Evolutionary conservation across 1,140 invertebrate genomes (phyloP), one percentile per base, ranked within the genome.

Genomic region (Drosophila jambulina): DNA sequence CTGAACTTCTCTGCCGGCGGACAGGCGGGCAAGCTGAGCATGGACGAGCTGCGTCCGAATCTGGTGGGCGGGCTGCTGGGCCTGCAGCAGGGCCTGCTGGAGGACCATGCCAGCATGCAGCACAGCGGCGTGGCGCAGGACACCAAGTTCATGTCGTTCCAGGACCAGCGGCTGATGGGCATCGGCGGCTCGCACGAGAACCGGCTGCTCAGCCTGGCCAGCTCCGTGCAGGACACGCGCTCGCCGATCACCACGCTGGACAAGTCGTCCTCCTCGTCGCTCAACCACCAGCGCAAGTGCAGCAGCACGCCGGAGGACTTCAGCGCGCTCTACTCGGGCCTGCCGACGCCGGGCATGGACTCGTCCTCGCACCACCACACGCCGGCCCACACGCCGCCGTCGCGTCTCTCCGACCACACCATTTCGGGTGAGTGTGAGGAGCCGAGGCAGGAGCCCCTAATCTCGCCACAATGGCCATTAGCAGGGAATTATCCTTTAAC

Each of bases 1-100:
- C 94, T 97, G 56, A 97, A 97, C 93, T 97, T 97, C 91, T 95
- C 95, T 19, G 94, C 95, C 94, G 80, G 96, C 83, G 95, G 95
- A 0, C 96, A 96, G 79, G 70, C 70, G 63, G 82, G 82, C 48
- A 93, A 93, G 62, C 79, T 93, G 34, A 92, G 75, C 67, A 97
- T 97, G 96, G 96, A 97, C 86, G 96, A 97, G 80, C 93, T 97
- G 56, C 94, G 96, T 93, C 96, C 96, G 17, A 97, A 97, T 91
- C 93, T 97, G 21, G 95, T 96, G 4, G 95, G 95, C 4, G 96
- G 96, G 1, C 92, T 97, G 23, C 93, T 97, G n/a, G 96, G 96
- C 0, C 95, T 97, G 13, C 94, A 93, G 68, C 93, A 95, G 32
- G 96, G 96, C 0, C 93, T 97, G 42, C 94, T 97, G 40, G 96